Percentiles rank a stretch among this genome's conserved stretches.
Evolutionary conservation across 2,113 vertebrate genomes (phyloP).

Genomic region (Pelecanoides urinatrix): DNA sequence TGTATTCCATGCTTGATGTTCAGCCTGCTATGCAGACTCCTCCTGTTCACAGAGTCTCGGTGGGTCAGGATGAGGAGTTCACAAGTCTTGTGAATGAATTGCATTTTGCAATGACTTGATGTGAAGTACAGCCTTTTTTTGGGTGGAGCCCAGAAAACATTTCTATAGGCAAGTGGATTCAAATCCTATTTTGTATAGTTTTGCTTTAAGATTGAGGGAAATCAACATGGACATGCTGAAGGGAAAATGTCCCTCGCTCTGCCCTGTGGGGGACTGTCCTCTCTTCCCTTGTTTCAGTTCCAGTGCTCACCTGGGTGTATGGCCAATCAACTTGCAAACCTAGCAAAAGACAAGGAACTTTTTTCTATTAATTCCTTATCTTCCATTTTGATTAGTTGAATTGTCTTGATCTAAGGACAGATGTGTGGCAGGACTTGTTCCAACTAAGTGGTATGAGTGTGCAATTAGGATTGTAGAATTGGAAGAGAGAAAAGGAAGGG

Average conservation of each 20-base stretch:
- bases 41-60: not conserved
- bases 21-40: not conserved
- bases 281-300: not conserved
- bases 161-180: not conserved
- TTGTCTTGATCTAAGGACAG: not conserved
- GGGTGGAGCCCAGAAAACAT: not conserved
- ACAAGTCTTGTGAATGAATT: not conserved
- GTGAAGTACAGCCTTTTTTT: not conserved
- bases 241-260: not conserved
- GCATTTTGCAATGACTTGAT: not conserved
- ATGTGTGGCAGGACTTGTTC: not conserved
- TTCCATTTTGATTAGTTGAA: not conserved
- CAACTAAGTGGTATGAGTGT: not conserved
- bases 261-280: rapidly evolving
- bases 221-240: not conserved
- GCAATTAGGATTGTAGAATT: not conserved
- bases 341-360: not conserved
- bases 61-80: not conserved
- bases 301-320: not conserved
- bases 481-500: not conserved
- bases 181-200: not conserved
- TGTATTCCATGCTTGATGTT: not conserved
- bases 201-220: not conserved
- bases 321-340: not conserved
- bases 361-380: not conserved